Conservation (phyloP, 2,113 vertebrate genomes). For the Burhinus bistriatus region DNA sequence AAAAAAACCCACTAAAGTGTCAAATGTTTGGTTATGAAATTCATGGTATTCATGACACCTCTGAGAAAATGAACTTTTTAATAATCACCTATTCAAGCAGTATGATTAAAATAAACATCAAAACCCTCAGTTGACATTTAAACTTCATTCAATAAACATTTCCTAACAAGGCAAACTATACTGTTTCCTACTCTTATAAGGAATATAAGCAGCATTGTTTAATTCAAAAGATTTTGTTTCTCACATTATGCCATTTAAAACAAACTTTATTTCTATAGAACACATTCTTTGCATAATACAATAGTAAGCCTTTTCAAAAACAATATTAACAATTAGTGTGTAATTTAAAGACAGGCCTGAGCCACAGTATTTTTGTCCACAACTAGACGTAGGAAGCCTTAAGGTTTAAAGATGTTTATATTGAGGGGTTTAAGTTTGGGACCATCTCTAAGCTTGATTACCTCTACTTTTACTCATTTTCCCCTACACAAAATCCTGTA, state of each 20-base stretch:
- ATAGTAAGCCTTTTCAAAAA: conserved; percentile 1
- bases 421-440: not conserved
- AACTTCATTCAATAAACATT: conserved; percentile 42
- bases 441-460: not conserved
- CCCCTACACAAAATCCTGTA: not conserved
- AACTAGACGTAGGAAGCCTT: not conserved
- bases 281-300: not conserved
- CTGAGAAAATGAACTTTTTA: not conserved
- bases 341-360: not conserved
- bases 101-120: conserved; percentile 8
- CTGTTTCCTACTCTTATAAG: not conserved
- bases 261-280: conserved; percentile 4
- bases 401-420: not conserved
- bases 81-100: not conserved
- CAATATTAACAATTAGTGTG: not conserved
- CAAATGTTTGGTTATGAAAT: not conserved
- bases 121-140: not conserved
- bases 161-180: not conserved
- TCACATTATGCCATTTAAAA: conserved; percentile 28
- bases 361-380: not conserved
- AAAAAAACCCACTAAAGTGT: not conserved
- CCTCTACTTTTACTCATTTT: not conserved
- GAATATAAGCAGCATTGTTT: not conserved
- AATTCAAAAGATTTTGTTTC: conserved; percentile 33
- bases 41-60: not conserved